A percentile compares a stretch with the other conserved stretches of the same genome.
These are phyloP conservation scores for Pseudomyrmex sp. DNA, from an alignment of 1,140 invertebrate species.

Conservation along the genomic window DNA sequence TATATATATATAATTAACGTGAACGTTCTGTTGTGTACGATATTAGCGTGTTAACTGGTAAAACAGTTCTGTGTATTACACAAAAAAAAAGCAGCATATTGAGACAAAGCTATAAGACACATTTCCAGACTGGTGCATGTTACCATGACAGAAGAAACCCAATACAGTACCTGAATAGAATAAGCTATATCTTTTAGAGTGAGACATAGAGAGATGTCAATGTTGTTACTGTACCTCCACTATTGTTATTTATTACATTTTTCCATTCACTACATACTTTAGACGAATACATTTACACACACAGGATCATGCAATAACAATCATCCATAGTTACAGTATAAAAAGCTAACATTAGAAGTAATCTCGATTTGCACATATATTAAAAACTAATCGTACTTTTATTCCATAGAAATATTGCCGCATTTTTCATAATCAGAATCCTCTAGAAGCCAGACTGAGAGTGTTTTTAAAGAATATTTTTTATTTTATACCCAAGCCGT, in stretches of 20 bases:
- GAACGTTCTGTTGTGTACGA: slow-evolving; percentile 63
- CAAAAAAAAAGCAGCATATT: slow-evolving; percentile 62
- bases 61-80: slow-evolving; percentile 64
- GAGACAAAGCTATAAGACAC: slow-evolving; percentile 69
- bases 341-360: slow-evolving; percentile 71
- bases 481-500: slow-evolving; percentile 41
- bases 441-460: slow-evolving; percentile 56
- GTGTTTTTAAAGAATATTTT: slow-evolving; percentile 56
- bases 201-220: slow-evolving; percentile 83
- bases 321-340: slow-evolving; percentile 72
- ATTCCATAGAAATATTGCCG: slow-evolving; percentile 65
- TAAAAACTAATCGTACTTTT: slow-evolving; percentile 68
- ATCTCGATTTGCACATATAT: slow-evolving; percentile 64
- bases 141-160: slow-evolving; percentile 85
- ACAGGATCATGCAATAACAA: slow-evolving; percentile 74
- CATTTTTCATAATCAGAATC: slow-evolving; percentile 58
- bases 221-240: slow-evolving; percentile 84
- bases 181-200: slow-evolving; percentile 85
- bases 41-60: slow-evolving; percentile 67
- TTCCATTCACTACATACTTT: slow-evolving; percentile 79
- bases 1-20: too few relatives aligned
- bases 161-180: slow-evolving; percentile 85
- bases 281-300: slow-evolving; percentile 68
- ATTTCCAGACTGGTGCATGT: slow-evolving; percentile 84
- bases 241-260: slow-evolving; percentile 84